Conservation (phyloP, 1,140 invertebrate genomes). For the Popillia japonica region DNA sequence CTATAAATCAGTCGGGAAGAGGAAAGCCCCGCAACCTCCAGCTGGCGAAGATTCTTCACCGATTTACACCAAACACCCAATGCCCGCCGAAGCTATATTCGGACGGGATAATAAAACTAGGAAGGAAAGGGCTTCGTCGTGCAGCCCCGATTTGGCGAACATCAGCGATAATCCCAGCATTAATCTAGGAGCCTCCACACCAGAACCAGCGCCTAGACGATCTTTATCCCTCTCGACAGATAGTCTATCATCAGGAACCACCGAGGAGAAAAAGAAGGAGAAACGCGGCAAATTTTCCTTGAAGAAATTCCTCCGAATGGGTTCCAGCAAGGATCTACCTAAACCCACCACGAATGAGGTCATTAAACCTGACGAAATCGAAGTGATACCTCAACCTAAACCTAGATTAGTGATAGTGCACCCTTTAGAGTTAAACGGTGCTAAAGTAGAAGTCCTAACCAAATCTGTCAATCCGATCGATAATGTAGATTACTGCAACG, state of each 20-base stretch:
- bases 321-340: slow-evolving; percentile 71
- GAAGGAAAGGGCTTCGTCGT: slow-evolving; percentile 64
- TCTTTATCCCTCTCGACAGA: slow-evolving; percentile 77
- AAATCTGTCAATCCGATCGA: slow-evolving; percentile 55
- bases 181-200: slow-evolving; percentile 43
- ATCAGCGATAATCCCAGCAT: background rate
- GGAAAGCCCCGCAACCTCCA: slow-evolving; percentile 74
- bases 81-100: slow-evolving; percentile 63
- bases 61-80: slow-evolving; percentile 53
- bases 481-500: slow-evolving; percentile 57
- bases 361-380: slow-evolving; percentile 53
- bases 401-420: slow-evolving; percentile 86
- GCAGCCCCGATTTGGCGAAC: slow-evolving; percentile 49
- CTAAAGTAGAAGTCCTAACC: slow-evolving; percentile 75
- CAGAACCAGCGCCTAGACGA: slow-evolving; percentile 71
- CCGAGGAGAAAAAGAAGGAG: slow-evolving; percentile 70
- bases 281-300: slow-evolving; percentile 76
- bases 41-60: slow-evolving; percentile 61
- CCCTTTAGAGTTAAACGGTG: slow-evolving; percentile 83
- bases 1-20: slow-evolving; percentile 56
- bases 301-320: slow-evolving; percentile 83
- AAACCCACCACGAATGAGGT: slow-evolving; percentile 58
- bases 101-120: slow-evolving; percentile 32
- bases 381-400: slow-evolving; percentile 65
- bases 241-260: slow-evolving; percentile 63